phyloP scores from a whole-genome alignment of 2,888 invertebrate species.

The Caradrina clavipalpis region DNA sequence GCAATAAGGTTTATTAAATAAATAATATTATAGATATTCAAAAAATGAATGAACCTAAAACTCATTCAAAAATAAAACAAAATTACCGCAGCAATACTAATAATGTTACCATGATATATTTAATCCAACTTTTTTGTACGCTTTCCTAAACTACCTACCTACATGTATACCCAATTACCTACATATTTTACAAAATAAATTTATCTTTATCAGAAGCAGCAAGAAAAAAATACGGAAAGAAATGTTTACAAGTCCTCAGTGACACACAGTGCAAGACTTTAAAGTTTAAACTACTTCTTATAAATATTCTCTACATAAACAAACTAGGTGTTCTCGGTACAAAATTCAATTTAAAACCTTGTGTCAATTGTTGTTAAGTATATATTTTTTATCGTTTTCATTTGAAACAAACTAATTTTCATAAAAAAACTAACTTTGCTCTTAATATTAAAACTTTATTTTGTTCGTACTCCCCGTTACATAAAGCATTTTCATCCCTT shows the following conservation, averaged over 20 bases:
- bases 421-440: not conserved
- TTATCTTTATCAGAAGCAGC: not conserved
- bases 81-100: too few relatives aligned
- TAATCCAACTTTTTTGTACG: too few relatives aligned
- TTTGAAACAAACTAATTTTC: too few relatives aligned
- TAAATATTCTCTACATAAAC: not conserved
- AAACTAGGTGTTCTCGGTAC: not conserved
- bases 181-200: too few relatives aligned
- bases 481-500: constrained; percentile 22
- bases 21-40: not conserved
- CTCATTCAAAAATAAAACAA: not conserved
- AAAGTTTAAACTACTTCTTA: not conserved
- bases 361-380: too few relatives aligned
- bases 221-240: not conserved
- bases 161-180: too few relatives aligned
- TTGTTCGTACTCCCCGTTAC: not conserved
- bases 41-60: not conserved
- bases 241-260: not conserved
- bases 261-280: not conserved
- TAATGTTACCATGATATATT: not conserved
- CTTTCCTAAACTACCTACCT: too few relatives aligned
- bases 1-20: too few relatives aligned
- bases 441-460: not conserved
- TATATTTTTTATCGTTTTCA: too few relatives aligned
- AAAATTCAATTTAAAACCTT: too few relatives aligned